These are phyloP conservation scores for Buteo buteo DNA, from an alignment of 2,113 vertebrate species.

Conservation along the genomic window DNA sequence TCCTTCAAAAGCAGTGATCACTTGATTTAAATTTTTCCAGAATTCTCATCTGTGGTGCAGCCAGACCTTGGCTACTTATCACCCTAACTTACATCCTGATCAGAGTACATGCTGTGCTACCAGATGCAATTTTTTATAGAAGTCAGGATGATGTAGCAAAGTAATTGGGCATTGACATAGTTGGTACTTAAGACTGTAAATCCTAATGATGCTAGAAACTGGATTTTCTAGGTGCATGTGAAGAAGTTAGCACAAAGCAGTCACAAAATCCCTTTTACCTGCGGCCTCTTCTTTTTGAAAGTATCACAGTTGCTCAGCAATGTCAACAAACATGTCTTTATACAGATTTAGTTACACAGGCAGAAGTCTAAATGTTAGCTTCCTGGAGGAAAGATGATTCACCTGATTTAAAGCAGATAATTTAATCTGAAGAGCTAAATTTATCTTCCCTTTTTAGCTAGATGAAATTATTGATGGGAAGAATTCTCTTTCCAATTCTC, in stretches of 20 bases:
- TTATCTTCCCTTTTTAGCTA: slow-evolving; percentile 7
- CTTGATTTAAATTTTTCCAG: background rate
- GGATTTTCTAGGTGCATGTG: background rate
- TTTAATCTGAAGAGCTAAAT: slow-evolving; percentile 12
- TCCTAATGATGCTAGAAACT: background rate
- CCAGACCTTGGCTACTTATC: background rate
- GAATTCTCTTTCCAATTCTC: background rate
- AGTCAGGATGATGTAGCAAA: background rate
- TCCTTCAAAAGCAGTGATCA: background rate
- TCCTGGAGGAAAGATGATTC: slow-evolving; percentile 24
- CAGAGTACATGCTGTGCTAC: background rate
- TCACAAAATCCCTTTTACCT: background rate
- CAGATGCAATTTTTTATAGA: background rate
- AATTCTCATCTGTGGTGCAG: background rate
- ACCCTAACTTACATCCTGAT: background rate
- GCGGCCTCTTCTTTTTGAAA: background rate
- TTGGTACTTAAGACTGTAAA: background rate
- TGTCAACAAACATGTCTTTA: background rate
- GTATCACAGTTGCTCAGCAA: background rate
- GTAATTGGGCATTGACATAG: background rate
- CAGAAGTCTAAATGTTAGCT: background rate
- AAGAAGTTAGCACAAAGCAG: background rate
- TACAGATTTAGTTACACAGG: background rate
- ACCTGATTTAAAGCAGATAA: slow-evolving; percentile 39
- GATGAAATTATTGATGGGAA: slow-evolving; percentile 7